These are phyloP conservation scores for Sycophila texana DNA, from an alignment of 2,888 invertebrate genomes.

Conservation along the genomic window DNA sequence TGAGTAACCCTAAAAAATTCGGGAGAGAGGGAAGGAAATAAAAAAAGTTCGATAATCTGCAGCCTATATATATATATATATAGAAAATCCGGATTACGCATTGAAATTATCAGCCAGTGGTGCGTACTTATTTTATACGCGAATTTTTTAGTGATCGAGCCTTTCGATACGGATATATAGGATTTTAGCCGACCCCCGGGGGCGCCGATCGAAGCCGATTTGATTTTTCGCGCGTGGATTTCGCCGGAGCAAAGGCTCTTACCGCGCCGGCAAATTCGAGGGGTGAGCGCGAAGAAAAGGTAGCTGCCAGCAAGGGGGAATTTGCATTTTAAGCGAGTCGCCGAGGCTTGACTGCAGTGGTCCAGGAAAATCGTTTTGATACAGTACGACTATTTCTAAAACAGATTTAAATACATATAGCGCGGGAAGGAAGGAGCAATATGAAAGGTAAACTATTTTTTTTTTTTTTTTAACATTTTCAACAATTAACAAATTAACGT, in stretches of 20 bases:
- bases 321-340: conserved; percentile 54
- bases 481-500: too few relatives aligned
- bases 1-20: conserved; percentile 9
- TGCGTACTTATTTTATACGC: conserved; percentile 32
- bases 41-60: too few relatives aligned
- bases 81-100: conserved; percentile 14
- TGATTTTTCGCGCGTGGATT: conserved; percentile 35
- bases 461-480: too few relatives aligned
- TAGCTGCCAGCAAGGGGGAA: conserved; percentile 5
- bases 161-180: neutral
- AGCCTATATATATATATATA: neutral
- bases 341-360: neutral
- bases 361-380: conserved; percentile 43
- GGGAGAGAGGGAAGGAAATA: neutral
- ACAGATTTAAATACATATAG: conserved; percentile 40
- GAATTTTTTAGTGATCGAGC: conserved; percentile 12
- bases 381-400: conserved; percentile 45
- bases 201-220: conserved; percentile 43
- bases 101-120: conserved; percentile 23
- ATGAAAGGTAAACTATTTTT: too few relatives aligned
- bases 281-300: neutral
- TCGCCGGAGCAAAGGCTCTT: conserved; percentile 6
- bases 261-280: neutral
- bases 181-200: conserved; percentile 17
- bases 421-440: neutral